A percentile compares a stretch with the other conserved stretches of the same genome.
Conservation (phyloP, 2,888 invertebrate genomes). For the Nomada ferruginata region DNA sequence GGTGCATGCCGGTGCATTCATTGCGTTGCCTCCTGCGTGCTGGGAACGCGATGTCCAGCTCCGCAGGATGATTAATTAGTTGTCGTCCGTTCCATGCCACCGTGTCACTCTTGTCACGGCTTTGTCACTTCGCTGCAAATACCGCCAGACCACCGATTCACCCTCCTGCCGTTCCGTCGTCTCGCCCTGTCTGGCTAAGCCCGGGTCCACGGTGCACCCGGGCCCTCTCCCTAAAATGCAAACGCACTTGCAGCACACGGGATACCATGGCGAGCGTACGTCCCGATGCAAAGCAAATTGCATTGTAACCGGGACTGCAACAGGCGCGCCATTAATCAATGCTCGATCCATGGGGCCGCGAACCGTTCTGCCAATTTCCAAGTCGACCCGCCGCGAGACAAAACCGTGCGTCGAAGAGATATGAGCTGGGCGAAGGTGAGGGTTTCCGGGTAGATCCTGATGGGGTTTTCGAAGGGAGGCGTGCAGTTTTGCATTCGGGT, state of each 20-base stretch:
- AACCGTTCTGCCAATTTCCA: constrained; percentile 81
- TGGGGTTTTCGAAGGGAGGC: neutral
- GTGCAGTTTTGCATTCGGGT: neutral
- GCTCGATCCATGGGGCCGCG: constrained; percentile 79
- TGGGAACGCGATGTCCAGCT: constrained; percentile 58
- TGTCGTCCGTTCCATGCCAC: constrained; percentile 82
- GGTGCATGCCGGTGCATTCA: constrained; percentile 79
- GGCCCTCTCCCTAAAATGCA: constrained; percentile 41
- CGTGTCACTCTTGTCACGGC: constrained; percentile 84
- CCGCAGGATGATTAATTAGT: constrained; percentile 83
- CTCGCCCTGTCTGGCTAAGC: constrained; percentile 6
- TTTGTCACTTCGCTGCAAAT: constrained; percentile 83
- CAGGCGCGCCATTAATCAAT: constrained; percentile 84
- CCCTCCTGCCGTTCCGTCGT: constrained; percentile 14
- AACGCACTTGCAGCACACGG: constrained; percentile 50
- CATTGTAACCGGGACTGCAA: constrained; percentile 84
- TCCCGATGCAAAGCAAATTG: constrained; percentile 80
- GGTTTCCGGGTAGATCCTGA: neutral
- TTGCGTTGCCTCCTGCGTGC: constrained; percentile 61
- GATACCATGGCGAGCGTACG: constrained; percentile 19
- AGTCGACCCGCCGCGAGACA: constrained; percentile 63
- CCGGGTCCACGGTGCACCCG: neutral
- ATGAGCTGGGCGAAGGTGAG: constrained; percentile 16
- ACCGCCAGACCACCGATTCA: constrained; percentile 63
- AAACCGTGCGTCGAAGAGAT: constrained; percentile 40